Percentiles rank a stretch among this genome's conserved stretches.
These are phyloP conservation scores for Dipodomys ordii DNA, from an alignment of 2,113 vertebrate species.

Conservation along the genomic window DNA sequence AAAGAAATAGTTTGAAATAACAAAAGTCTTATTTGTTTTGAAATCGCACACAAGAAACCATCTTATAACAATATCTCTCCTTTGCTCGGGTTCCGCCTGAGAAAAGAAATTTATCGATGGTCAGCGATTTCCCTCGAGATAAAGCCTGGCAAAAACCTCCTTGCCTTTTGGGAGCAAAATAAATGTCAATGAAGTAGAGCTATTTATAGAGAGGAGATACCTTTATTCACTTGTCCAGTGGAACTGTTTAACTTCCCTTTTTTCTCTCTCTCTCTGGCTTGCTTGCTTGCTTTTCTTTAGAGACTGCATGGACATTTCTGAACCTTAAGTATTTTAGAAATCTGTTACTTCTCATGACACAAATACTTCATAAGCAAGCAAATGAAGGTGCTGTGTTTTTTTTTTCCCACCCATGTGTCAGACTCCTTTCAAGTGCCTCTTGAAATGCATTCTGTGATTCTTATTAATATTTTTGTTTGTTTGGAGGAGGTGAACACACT, in stretches of 20 bases:
- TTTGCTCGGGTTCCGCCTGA: slow-evolving; percentile 72
- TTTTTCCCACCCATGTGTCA: background rate
- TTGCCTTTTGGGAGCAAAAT: slow-evolving; percentile 76
- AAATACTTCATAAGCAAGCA: background rate
- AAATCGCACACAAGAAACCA: slow-evolving; percentile 78
- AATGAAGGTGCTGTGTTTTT: background rate
- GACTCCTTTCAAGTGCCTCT: slow-evolving; percentile 49
- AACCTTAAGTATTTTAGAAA: background rate
- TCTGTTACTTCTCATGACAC: slow-evolving; percentile 59
- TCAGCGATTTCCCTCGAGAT: slow-evolving; percentile 79
- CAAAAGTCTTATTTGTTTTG: slow-evolving; percentile 84
- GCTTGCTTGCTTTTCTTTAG: background rate
- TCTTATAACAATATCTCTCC: slow-evolving; percentile 66
- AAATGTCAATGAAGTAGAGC: slow-evolving; percentile 63
- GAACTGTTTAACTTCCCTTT: background rate
- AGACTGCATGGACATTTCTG: slow-evolving; percentile 25
- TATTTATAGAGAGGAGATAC: background rate
- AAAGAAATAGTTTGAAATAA: slow-evolving; percentile 78
- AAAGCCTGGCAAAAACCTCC: slow-evolving; percentile 82
- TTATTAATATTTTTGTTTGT: background rate
- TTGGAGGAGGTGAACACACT: slow-evolving; percentile 34
- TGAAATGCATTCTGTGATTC: background rate
- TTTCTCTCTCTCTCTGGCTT: background rate
- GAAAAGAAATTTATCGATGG: slow-evolving; percentile 80
- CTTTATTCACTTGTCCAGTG: slow-evolving; percentile 30